phyloP scores from a whole-genome alignment of 2,797 vertebrate genomes.

The Gadopsis bispinosus region DNA sequence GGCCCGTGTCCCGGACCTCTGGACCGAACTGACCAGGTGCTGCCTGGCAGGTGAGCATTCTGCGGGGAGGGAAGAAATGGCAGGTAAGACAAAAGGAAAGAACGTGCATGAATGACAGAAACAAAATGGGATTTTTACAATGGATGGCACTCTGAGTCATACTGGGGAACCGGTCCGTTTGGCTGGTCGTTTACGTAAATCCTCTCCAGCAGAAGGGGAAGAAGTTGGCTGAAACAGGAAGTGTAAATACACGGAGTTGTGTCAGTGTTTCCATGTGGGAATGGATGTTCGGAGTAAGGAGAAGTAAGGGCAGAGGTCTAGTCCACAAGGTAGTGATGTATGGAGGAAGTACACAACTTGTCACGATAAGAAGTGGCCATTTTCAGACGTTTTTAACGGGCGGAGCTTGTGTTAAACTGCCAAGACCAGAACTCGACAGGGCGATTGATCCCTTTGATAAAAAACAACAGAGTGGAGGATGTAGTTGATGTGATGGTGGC shows the following conservation, averaged over 20 bases:
- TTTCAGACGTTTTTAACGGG: neutral
- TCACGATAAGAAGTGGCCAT: neutral
- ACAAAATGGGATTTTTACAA: neutral
- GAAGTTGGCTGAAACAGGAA: constrained; percentile 21
- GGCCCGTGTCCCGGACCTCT: constrained; percentile 77
- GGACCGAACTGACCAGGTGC: constrained; percentile 83
- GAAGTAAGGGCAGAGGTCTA: constrained; percentile 43
- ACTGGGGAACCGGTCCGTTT: neutral
- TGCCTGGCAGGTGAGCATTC: constrained; percentile 82
- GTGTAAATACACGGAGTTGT: neutral
- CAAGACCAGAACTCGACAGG: neutral
- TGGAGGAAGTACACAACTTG: neutral
- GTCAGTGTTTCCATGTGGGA: neutral
- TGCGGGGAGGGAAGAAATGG: constrained; percentile 48
- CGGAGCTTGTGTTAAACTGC: neutral
- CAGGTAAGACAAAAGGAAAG: neutral
- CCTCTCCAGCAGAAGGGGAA: neutral
- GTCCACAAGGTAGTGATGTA: neutral
- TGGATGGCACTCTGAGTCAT: neutral
- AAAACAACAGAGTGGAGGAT: neutral
- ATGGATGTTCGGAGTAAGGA: fast-evolving
- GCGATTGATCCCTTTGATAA: neutral
- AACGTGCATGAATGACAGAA: no score
- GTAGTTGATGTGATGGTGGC: neutral
- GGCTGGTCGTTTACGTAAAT: neutral